Conservation (phyloP, 2,888 invertebrate genomes). For the Asteroscopus sphinx region DNA sequence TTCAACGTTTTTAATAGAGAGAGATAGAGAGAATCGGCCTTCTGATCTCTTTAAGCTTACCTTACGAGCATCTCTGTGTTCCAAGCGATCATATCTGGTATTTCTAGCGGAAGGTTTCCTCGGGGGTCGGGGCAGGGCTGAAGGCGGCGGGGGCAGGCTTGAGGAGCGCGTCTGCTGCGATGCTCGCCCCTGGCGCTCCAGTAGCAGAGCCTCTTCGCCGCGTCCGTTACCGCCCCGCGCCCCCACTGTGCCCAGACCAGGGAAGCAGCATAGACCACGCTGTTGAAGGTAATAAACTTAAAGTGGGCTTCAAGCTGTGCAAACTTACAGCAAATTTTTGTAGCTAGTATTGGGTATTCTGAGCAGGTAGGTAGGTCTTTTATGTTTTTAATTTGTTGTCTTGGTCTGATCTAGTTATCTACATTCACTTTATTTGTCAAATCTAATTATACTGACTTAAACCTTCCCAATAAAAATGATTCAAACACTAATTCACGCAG, state of each 20-base stretch:
- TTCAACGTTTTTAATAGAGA: too few relatives aligned
- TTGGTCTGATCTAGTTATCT: too few relatives aligned
- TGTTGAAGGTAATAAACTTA: slow-evolving; percentile 71
- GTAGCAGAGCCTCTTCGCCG: slow-evolving; percentile 92
- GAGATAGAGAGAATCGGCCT: too few relatives aligned
- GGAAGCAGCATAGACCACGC: slow-evolving; percentile 96
- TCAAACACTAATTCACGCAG: too few relatives aligned
- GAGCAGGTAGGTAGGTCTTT: too few relatives aligned
- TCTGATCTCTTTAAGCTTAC: slow-evolving; percentile 57
- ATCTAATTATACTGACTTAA: too few relatives aligned
- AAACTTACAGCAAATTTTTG: background rate
- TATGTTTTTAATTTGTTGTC: too few relatives aligned
- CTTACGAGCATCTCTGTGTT: slow-evolving; percentile 83
- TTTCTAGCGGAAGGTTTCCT: slow-evolving; percentile 89
- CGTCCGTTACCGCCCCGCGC: slow-evolving; percentile 85
- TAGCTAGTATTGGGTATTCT: too few relatives aligned
- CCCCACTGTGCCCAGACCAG: slow-evolving; percentile 85
- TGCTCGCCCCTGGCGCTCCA: slow-evolving; percentile 94
- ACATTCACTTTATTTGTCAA: too few relatives aligned
- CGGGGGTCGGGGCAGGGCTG: slow-evolving; percentile 93
- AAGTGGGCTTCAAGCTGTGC: too few relatives aligned
- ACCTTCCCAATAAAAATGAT: too few relatives aligned
- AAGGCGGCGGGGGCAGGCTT: slow-evolving; percentile 92
- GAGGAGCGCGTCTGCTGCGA: slow-evolving; percentile 93
- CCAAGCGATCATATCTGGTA: slow-evolving; percentile 92